Percentiles rank a stretch among this genome's conserved stretches.
Conservation (phyloP, 1,140 invertebrate genomes). For the Drosophila neocordata region DNA sequence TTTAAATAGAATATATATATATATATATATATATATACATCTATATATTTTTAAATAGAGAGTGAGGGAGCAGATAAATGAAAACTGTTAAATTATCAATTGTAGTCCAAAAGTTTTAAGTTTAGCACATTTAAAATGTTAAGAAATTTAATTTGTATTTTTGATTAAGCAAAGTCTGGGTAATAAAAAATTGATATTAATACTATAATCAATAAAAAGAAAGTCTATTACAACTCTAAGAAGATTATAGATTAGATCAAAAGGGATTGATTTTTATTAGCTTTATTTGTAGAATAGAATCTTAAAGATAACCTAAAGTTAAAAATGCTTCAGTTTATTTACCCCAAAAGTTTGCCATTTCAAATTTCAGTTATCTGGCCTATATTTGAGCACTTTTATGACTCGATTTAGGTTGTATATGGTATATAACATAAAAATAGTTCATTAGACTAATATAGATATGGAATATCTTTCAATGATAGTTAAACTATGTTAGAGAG, state of each 20-base stretch:
- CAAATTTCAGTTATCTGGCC: neutral
- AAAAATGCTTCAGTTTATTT: neutral
- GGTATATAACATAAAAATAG: no score
- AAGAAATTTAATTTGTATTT: neutral
- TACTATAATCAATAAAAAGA: neutral
- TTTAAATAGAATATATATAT: conserved; percentile 41
- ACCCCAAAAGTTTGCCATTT: no score
- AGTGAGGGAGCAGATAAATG: conserved; percentile 17
- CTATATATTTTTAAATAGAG: neutral
- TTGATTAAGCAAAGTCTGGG: neutral
- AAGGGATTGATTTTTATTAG: no score
- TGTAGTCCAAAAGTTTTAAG: conserved; percentile 6
- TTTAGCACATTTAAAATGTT: conserved; percentile 14
- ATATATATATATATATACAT: neutral
- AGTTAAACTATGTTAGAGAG: no score
- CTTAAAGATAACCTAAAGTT: neutral
- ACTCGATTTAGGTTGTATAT: no score
- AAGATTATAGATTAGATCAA: no score
- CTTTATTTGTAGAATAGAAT: no score
- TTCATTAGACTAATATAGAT: no score
- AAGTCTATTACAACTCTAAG: neutral
- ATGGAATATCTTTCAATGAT: no score
- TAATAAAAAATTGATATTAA: no score
- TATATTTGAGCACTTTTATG: no score
- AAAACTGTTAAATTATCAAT: conserved; percentile 27